phyloP scores from a whole-genome alignment of 2,797 vertebrate genomes.

The Acanthornis magna region DNA sequence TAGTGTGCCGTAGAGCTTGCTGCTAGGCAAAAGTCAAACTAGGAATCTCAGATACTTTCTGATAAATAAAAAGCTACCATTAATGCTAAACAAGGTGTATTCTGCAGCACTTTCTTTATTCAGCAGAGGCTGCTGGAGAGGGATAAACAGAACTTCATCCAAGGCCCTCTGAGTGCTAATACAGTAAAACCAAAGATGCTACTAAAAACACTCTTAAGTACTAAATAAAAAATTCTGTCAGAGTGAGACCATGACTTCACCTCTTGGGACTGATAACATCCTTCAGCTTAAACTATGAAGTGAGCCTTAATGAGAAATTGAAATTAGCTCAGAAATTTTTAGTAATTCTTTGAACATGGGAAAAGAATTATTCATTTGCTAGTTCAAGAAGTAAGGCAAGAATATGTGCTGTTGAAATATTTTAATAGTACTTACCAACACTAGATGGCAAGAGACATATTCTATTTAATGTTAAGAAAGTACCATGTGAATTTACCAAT shows the following conservation, averaged over 20 bases:
- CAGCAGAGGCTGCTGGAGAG: background rate
- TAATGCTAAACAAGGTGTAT: constrained; percentile 9
- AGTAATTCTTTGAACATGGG: constrained; percentile 70
- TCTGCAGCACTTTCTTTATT: background rate
- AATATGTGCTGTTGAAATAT: constrained; percentile 60
- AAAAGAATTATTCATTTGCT: constrained; percentile 53
- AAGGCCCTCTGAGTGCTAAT: constrained; percentile 51
- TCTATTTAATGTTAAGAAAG: constrained; percentile 51
- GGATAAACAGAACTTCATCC: constrained; percentile 53
- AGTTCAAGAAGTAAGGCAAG: constrained; percentile 52
- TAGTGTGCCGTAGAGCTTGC: background rate
- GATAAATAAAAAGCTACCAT: background rate
- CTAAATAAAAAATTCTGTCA: constrained; percentile 70
- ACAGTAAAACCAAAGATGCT: constrained; percentile 53
- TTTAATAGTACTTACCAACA: constrained; percentile 50
- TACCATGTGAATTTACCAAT: constrained; percentile 55
- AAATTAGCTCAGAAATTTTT: constrained; percentile 64
- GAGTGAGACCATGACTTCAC: constrained; percentile 52
- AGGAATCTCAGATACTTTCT: constrained; percentile 15
- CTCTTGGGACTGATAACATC: constrained; percentile 69
- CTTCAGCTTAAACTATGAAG: constrained; percentile 67
- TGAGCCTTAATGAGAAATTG: constrained; percentile 72
- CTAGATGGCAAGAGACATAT: constrained; percentile 64
- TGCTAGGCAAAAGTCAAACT: background rate
- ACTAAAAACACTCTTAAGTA: constrained; percentile 64